A percentile compares a stretch with the other conserved stretches of the same genome.
Conservation (phyloP, 2,797 vertebrate genomes). For the Argyrosomus regius region DNA sequence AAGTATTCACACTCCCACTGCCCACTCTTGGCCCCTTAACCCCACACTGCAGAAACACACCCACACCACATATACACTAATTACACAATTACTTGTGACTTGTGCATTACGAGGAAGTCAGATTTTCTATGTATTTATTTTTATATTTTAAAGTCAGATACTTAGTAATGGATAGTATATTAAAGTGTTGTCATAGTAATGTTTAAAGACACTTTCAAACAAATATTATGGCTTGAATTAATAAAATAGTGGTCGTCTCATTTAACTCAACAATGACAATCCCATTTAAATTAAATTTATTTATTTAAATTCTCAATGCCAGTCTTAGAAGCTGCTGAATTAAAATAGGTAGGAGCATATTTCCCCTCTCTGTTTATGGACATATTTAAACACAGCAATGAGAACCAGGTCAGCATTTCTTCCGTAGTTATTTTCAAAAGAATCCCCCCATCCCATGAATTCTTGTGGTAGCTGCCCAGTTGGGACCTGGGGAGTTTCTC, state of each 20-base stretch:
- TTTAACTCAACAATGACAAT: not conserved
- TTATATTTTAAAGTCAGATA: constrained; percentile 18
- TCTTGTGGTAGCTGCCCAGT: constrained; percentile 76
- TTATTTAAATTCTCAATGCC: not conserved
- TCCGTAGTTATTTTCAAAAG: constrained; percentile 69
- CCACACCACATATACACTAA: constrained; percentile 23
- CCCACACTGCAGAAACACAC: constrained; percentile 25
- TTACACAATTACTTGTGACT: constrained; percentile 37
- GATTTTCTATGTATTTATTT: constrained; percentile 20
- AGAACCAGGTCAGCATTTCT: constrained; percentile 59
- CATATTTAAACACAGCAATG: constrained; percentile 50
- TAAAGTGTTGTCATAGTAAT: not conserved
- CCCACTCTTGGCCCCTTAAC: constrained; percentile 30
- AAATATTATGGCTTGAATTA: not conserved
- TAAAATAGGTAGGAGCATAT: not conserved
- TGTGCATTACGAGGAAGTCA: constrained; percentile 15
- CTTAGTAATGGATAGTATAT: not conserved
- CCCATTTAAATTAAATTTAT: too few relatives aligned
- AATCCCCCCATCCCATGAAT: constrained; percentile 65
- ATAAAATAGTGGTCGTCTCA: not conserved
- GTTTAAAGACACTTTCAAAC: not conserved
- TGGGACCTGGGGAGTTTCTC: constrained; percentile 79
- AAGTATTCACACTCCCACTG: constrained; percentile 56
- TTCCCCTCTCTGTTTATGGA: constrained; percentile 19
- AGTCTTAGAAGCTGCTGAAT: not conserved